Percentiles rank a stretch among this genome's conserved stretches.
These are phyloP conservation scores for Chymomyza procnemis DNA, from an alignment of 2,888 invertebrate species.

Conservation along the genomic window DNA sequence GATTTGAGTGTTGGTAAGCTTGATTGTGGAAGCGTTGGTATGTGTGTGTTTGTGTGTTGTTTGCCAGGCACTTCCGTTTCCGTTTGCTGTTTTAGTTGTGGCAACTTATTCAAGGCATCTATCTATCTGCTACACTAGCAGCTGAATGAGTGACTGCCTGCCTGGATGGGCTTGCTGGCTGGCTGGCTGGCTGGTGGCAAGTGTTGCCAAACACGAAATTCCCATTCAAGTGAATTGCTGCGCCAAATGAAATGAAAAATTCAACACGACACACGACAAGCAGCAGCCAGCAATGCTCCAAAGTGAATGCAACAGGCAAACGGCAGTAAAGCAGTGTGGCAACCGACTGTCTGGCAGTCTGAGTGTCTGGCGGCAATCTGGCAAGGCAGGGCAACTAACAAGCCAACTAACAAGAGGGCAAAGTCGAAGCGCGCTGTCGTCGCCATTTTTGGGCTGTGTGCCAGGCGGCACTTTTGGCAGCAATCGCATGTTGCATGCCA, in stretches of 20 bases:
- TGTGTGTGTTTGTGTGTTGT: slow-evolving; percentile 53
- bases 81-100: slow-evolving; percentile 23
- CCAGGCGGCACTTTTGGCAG: slow-evolving; percentile 75
- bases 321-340: slow-evolving; percentile 22
- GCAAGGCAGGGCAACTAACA: slow-evolving; percentile 50
- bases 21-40: slow-evolving; percentile 18
- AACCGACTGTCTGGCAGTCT: slow-evolving; percentile 19
- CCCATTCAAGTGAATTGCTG: slow-evolving; percentile 75
- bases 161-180: background rate
- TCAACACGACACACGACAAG: slow-evolving; percentile 61
- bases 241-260: slow-evolving; percentile 76
- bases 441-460: slow-evolving; percentile 59
- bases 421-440: slow-evolving; percentile 19
- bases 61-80: slow-evolving; percentile 70
- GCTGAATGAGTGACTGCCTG: background rate
- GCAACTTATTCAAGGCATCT: slow-evolving; percentile 3
- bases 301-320: slow-evolving; percentile 63
- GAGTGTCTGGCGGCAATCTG: background rate
- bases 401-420: slow-evolving; percentile 64
- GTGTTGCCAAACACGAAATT: slow-evolving; percentile 62
- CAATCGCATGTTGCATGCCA: slow-evolving; percentile 78
- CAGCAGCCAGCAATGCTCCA: slow-evolving; percentile 39
- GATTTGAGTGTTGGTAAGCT: background rate
- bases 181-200: slow-evolving; percentile 7
- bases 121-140: background rate